Percentiles rank a stretch among this genome's conserved stretches.
Conservation (phyloP, 2,113 vertebrate species). For the Chunga burmeisteri region DNA sequence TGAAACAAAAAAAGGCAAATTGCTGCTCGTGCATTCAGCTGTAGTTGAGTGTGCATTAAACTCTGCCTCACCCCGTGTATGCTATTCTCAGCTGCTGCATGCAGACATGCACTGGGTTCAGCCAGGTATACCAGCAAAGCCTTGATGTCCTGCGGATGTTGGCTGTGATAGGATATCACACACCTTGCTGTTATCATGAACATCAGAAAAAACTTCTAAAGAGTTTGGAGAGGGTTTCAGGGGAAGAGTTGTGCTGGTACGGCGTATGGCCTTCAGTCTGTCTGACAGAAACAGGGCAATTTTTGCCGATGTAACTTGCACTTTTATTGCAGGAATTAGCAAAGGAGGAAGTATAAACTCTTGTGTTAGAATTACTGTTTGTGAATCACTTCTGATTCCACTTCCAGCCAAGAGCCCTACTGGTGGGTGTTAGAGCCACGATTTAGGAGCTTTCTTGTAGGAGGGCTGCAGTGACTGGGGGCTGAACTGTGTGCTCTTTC, state of each 20-base stretch:
- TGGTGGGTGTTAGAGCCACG: background rate
- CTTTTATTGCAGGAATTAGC: background rate
- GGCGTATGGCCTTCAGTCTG: background rate
- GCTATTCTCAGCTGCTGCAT: background rate
- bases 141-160: background rate
- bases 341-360: background rate
- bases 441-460: background rate
- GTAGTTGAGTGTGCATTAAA: background rate
- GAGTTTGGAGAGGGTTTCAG: background rate
- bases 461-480: background rate
- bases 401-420: background rate
- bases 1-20: background rate
- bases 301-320: background rate
- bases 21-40: background rate
- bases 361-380: background rate
- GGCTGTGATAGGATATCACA: fast-evolving
- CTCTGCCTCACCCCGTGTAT: background rate
- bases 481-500: background rate
- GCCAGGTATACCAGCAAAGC: background rate
- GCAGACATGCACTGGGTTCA: background rate
- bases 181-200: background rate
- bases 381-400: background rate
- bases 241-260: background rate
- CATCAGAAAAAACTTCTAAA: fast-evolving
- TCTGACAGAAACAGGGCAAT: background rate